Base-by-base conservation (phyloP, 2,888 invertebrate species). In the Baronia brevicornis region DNA sequence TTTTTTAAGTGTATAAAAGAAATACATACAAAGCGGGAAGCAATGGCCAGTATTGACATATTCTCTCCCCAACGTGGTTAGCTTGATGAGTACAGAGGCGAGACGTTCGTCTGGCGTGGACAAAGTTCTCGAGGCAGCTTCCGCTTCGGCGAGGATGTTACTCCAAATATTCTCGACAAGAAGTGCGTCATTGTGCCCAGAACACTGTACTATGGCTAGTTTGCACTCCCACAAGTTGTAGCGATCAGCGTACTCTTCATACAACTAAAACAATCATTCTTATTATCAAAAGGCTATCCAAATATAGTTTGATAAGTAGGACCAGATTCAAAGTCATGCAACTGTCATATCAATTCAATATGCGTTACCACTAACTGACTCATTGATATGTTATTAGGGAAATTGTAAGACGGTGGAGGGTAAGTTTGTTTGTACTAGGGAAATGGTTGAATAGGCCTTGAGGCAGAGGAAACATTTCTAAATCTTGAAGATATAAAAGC, bases 141-240 rank as follows among this genome's bases (percentile, higher is more conserved):
- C 84, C 10, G 89, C 73, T 61, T 90, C 90, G 32, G 79, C 70
- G 37, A 93, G 85, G 33, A 98, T 95, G 61, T 94, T 92, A 39
- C 90, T 90, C 97, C 98, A 98, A 30, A 97, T 92, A 33, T 91
- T 91, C 72, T 97, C 95, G 23, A 98, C 92, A 5, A 97, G 82
- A 36, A 92, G 85, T 0, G 91, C 88, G 66, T 98, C 97, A 52
- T 93, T 92, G 71, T 97, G 94, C 6, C 96, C 95, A 3, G 97
- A 96, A 65, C 96, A 97, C 54, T 97, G 94, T 25, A 98, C 90
- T 43, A 99, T 97, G 3, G 96, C 95, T 35, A 99, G 84, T 74
- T 98, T 96, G 67, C 96, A 94, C 73, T 97, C 97, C 90, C 95
- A 93, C 21, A 98, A 84, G 49, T 93, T 90, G 67, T 94, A 94